Conservation (phyloP, 2,797 vertebrate genomes). For the Microctenopoma lineatum region DNA sequence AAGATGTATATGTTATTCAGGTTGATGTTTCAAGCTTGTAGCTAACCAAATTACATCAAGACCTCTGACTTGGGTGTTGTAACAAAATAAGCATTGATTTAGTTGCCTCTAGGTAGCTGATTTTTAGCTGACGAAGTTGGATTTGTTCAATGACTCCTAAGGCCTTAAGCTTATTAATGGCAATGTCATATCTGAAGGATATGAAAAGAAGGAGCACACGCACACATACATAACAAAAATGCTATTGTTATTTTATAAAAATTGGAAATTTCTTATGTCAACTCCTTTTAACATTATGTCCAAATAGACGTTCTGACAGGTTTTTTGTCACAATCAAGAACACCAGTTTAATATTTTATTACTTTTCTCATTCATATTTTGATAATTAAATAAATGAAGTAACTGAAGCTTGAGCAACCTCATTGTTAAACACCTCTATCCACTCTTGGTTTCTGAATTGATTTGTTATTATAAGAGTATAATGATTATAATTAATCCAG, state of each 20-base stretch:
- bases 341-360: no score
- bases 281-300: no score
- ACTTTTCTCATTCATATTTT: no score
- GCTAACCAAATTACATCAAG: slow-evolving; percentile 51
- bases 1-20: slow-evolving; percentile 53
- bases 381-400: no score
- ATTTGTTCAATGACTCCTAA: slow-evolving; percentile 40
- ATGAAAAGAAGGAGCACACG: slow-evolving; percentile 2
- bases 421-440: neutral
- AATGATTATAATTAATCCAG: neutral
- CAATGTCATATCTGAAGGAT: neutral
- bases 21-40: slow-evolving; percentile 11
- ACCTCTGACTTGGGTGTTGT: slow-evolving; percentile 30
- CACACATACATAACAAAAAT: neutral
- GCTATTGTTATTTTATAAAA: no score
- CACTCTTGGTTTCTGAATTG: neutral
- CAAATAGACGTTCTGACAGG: no score
- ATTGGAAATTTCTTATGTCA: no score
- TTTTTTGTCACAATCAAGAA: no score
- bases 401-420: no score
- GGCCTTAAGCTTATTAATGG: slow-evolving; percentile 35
- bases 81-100: slow-evolving; percentile 62
- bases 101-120: slow-evolving; percentile 13
- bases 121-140: slow-evolving; percentile 45
- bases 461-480: neutral